These are phyloP conservation scores for Rhamphomyia laevipes DNA, from an alignment of 2,888 invertebrate species.

Conservation along the genomic window DNA sequence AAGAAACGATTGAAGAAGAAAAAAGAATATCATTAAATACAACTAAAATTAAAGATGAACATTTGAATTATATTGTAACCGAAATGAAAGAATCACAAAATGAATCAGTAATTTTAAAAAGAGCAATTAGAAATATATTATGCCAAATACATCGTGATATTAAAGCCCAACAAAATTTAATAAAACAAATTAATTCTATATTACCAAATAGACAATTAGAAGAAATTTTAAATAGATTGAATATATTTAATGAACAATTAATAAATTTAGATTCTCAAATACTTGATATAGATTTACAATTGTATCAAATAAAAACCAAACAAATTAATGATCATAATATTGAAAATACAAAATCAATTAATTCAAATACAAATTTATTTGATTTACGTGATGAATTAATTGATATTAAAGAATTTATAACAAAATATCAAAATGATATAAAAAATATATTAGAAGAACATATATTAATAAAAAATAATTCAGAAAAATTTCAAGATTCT, in stretches of 20 bases:
- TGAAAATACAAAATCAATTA: background rate
- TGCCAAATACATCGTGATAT: background rate
- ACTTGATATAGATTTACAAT: background rate
- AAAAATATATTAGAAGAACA: background rate
- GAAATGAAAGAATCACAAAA: background rate
- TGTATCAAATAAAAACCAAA: background rate
- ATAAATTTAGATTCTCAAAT: background rate
- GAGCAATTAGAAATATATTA: background rate
- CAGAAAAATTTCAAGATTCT: no score
- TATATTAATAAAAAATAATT: no score
- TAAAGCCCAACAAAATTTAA: background rate
- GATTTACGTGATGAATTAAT: background rate
- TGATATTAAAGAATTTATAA: background rate
- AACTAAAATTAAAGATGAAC: background rate
- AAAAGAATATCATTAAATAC: background rate
- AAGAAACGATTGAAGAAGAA: background rate
- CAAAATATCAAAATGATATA: background rate
- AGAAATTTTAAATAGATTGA: no score
- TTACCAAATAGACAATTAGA: background rate
- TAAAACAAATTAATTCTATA: background rate
- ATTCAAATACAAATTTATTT: background rate
- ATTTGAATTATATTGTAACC: background rate
- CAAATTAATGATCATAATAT: no score
- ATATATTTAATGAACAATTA: no score
- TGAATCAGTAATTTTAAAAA: background rate